These are phyloP conservation scores for Luffia ferchaultella DNA, from an alignment of 2,888 invertebrate species.

Conservation along the genomic window DNA sequence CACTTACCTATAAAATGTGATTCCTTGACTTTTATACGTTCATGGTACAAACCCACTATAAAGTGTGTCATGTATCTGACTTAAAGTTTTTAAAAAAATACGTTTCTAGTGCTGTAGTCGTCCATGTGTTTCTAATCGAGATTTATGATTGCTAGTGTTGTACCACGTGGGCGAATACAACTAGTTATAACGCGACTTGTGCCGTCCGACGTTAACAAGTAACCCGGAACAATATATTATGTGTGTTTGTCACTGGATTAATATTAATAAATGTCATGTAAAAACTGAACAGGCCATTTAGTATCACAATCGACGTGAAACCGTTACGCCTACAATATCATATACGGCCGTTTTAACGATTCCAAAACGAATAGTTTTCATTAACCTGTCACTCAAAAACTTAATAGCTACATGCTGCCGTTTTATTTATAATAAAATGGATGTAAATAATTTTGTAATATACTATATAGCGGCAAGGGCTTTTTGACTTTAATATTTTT, in stretches of 20 bases:
- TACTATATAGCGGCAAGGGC: neutral
- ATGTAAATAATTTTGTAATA: neutral
- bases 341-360: neutral
- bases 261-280: neutral
- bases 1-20: too few species aligned
- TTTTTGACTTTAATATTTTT: too few species aligned
- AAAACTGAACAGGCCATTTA: neutral
- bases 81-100: too few species aligned
- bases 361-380: neutral
- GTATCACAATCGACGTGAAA: neutral
- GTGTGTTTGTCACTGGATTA: neutral
- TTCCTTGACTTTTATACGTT: too few species aligned
- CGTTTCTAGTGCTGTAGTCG: too few species aligned
- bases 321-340: too few species aligned
- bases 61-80: too few species aligned
- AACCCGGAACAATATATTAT: neutral
- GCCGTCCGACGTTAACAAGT: neutral
- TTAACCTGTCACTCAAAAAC: neutral
- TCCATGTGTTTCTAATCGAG: too few species aligned
- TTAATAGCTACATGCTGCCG: neutral
- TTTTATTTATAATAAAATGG: neutral
- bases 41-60: too few species aligned
- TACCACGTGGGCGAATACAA: neutral
- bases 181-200: neutral
- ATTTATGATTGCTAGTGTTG: neutral